Evolutionary conservation across 2,888 invertebrate species (phyloP).

Genomic region (Mesopsocus fuscifrons): DNA sequence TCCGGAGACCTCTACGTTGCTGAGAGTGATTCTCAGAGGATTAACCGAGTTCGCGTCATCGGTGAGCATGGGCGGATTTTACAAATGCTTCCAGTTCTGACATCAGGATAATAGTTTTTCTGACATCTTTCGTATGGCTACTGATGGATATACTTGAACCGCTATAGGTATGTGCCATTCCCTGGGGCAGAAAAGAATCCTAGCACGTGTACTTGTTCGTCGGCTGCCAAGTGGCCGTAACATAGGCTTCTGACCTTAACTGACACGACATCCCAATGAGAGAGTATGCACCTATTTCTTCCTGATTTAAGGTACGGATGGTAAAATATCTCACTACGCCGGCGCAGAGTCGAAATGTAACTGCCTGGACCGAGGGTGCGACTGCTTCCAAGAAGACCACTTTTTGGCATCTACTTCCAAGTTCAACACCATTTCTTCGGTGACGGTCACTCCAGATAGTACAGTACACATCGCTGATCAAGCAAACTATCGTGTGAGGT

Average conservation of each 20-base stretch:
- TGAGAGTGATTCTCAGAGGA: slow-evolving; percentile 87
- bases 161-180: too few species aligned
- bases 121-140: too few species aligned
- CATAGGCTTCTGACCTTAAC: too few species aligned
- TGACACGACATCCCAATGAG: too few species aligned
- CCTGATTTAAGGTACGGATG: slow-evolving; percentile 58
- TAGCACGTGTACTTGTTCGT: too few species aligned
- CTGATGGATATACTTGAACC: too few species aligned
- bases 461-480: slow-evolving; percentile 91
- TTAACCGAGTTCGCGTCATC: slow-evolving; percentile 77
- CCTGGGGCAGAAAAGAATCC: too few species aligned
- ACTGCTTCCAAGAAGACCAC: slow-evolving; percentile 83
- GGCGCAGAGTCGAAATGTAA: slow-evolving; percentile 89
- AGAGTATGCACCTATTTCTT: too few species aligned
- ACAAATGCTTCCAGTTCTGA: too few species aligned
- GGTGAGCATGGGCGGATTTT: too few species aligned
- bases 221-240: too few species aligned
- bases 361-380: slow-evolving; percentile 76
- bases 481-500: slow-evolving; percentile 70
- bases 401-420: slow-evolving; percentile 82
- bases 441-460: slow-evolving; percentile 85
- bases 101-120: too few species aligned
- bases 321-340: slow-evolving; percentile 81
- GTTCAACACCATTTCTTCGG: slow-evolving; percentile 83
- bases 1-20: slow-evolving; percentile 86